Evolutionary conservation across 1,140 invertebrate species (phyloP).

Genomic region (Drosophila paulistorum): DNA sequence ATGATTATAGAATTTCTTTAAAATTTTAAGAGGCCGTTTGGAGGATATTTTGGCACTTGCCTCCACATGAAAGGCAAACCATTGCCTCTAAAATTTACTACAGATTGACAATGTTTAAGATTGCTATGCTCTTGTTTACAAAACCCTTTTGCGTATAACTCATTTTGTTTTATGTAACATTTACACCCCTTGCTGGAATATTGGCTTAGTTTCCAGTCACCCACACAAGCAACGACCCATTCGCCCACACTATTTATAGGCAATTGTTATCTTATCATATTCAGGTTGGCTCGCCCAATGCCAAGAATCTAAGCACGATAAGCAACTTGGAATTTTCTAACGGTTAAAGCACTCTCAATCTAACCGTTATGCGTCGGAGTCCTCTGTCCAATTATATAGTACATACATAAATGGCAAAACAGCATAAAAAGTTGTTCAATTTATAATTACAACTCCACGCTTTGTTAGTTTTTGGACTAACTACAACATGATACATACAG

Average conservation of each 20-base stretch:
- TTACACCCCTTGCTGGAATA: too few relatives aligned
- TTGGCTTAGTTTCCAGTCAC: too few relatives aligned
- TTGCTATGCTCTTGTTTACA: too few relatives aligned
- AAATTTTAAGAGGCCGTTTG: too few relatives aligned
- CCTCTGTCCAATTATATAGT: slow-evolving; percentile 42
- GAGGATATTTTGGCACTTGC: too few relatives aligned
- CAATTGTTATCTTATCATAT: slow-evolving; percentile 46
- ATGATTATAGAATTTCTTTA: too few relatives aligned
- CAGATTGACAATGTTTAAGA: too few relatives aligned
- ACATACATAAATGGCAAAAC: slow-evolving; percentile 29
- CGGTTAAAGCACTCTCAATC: slow-evolving; percentile 9
- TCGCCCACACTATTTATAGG: neutral
- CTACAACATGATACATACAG: neutral
- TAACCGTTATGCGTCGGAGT: slow-evolving; percentile 38
- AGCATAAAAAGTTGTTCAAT: slow-evolving; percentile 45
- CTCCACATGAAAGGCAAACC: too few relatives aligned
- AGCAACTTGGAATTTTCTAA: slow-evolving; percentile 20
- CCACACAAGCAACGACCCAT: neutral
- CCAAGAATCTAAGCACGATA: slow-evolving; percentile 30
- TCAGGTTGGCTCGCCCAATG: slow-evolving; percentile 36
- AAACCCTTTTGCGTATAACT: too few relatives aligned
- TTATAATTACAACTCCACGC: slow-evolving; percentile 73
- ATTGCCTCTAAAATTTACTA: too few relatives aligned
- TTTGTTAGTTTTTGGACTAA: slow-evolving; percentile 61
- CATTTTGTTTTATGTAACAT: too few relatives aligned